Conservation (phyloP, 1,140 invertebrate genomes). For the Uloborus diversus region DNA sequence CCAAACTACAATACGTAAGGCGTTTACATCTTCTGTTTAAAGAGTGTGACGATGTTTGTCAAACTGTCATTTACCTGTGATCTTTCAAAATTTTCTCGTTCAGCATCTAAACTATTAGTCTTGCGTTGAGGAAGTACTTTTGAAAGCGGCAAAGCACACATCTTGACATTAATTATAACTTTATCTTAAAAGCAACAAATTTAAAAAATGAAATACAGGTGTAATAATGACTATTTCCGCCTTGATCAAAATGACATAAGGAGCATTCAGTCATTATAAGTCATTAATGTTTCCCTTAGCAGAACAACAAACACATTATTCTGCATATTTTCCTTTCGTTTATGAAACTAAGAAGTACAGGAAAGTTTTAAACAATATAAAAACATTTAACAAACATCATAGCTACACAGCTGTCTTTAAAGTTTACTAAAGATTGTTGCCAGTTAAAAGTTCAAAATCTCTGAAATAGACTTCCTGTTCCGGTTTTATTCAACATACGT, state of each 20-base stretch:
- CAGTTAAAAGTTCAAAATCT: not conserved
- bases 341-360: not conserved
- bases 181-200: slow-evolving; percentile 11
- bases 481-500: no score
- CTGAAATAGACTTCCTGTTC: not conserved
- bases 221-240: slow-evolving; percentile 14
- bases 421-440: not conserved
- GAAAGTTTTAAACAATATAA: slow-evolving; percentile 20
- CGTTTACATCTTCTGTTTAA: slow-evolving; percentile 8
- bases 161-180: slow-evolving; percentile 1
- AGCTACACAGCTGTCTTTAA: slow-evolving; percentile 33
- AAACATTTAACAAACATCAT: slow-evolving; percentile 26
- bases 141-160: slow-evolving; percentile 52
- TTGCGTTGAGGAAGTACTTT: slow-evolving; percentile 57
- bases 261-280: not conserved
- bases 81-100: slow-evolving; percentile 60
- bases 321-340: no score
- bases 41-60: not conserved
- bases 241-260: slow-evolving; percentile 30
- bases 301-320: no score
- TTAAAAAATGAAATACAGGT: not conserved
- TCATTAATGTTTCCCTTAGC: no score
- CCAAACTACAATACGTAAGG: slow-evolving; percentile 9
- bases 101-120: slow-evolving; percentile 56
- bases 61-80: slow-evolving; percentile 54